phyloP scores from a whole-genome alignment of 2,113 vertebrate species.

The Onychorhynchus coronatus region DNA sequence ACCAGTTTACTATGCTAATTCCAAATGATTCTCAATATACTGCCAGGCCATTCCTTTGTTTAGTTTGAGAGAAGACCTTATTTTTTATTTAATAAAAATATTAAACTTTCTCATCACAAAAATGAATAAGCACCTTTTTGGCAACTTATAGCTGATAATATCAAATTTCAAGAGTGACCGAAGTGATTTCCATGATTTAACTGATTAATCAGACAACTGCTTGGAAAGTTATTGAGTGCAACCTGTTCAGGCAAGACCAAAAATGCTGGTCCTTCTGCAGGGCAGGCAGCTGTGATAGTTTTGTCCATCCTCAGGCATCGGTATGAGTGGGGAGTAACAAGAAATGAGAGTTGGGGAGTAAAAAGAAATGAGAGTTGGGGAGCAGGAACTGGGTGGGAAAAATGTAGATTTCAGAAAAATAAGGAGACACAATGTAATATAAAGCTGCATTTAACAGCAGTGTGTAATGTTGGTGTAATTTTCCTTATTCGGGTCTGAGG shows the following conservation, averaged over 20 bases:
- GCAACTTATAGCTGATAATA: background rate
- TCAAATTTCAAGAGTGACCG: background rate
- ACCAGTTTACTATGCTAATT: background rate
- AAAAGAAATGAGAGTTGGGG: background rate
- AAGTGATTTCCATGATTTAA: background rate
- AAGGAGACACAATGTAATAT: background rate
- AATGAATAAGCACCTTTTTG: background rate
- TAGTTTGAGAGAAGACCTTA: background rate
- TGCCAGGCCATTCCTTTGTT: background rate
- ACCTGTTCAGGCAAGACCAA: background rate
- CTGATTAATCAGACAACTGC: background rate
- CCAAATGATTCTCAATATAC: background rate
- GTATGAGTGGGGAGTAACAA: background rate
- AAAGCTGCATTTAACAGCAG: background rate
- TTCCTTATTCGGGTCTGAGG: background rate
- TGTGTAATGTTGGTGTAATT: background rate
- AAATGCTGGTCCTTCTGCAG: background rate
- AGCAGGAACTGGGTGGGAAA: background rate
- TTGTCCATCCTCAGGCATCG: background rate
- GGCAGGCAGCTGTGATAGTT: background rate
- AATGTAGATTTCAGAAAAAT: background rate
- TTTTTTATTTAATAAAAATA: background rate
- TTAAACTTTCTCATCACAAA: background rate
- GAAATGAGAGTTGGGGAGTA: background rate
- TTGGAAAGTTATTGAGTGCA: background rate